Percentiles rank a stretch among this genome's conserved stretches.
These are phyloP conservation scores for Sitodiplosis mosellana DNA, from an alignment of 1,140 invertebrate genomes.

Conservation along the genomic window DNA sequence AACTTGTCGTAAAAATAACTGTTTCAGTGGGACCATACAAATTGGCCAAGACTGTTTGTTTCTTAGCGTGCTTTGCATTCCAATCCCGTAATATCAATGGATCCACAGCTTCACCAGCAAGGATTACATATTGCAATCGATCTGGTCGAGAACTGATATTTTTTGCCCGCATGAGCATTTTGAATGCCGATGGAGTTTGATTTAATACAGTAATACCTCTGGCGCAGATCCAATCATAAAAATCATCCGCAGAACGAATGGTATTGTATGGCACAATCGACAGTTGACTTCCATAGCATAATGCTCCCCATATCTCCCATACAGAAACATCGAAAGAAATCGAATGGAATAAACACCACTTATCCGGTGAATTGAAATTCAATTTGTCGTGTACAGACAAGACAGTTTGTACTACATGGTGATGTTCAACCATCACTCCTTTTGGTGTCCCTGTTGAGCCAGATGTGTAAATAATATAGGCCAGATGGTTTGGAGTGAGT, in stretches of 20 bases:
- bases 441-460: no score
- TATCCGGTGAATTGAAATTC: not conserved
- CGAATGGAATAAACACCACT: not conserved
- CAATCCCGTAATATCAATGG: no score
- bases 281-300: no score
- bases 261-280: no score
- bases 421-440: no score
- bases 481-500: no score
- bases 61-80: not conserved
- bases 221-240: not conserved
- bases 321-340: not conserved
- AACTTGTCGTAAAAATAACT: no score
- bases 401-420: not conserved
- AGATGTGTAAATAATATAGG: not conserved
- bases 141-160: no score
- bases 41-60: not conserved
- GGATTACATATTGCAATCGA: no score
- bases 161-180: not conserved
- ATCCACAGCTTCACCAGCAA: not conserved
- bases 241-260: not conserved
- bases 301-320: not conserved
- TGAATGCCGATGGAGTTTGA: not conserved
- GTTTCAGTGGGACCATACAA: not conserved
- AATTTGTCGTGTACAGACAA: not conserved
- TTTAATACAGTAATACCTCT: not conserved